Conservation (phyloP, 2,797 vertebrate species). For the Crax fasciolata region DNA sequence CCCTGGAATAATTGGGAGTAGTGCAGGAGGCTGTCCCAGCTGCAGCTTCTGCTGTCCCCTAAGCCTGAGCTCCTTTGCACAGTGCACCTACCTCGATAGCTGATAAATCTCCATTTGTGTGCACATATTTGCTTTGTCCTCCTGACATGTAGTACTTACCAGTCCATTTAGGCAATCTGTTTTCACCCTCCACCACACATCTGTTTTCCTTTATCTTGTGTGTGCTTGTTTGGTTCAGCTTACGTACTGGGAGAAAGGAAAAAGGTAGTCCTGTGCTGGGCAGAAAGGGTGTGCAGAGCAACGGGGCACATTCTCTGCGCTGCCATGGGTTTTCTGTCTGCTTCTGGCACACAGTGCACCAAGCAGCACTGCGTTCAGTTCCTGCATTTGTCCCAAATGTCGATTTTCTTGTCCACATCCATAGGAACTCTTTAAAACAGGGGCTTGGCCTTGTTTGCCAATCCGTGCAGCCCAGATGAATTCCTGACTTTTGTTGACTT, state of each 20-base stretch:
- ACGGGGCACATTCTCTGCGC: fast-evolving
- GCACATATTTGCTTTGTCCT: fast-evolving
- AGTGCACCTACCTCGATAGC: fast-evolving
- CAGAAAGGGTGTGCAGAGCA: not conserved
- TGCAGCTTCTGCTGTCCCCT: not conserved
- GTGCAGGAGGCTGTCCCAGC: not conserved
- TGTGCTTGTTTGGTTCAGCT: not conserved
- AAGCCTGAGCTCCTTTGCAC: not conserved
- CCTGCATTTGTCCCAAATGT: not conserved
- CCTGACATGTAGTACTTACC: fast-evolving
- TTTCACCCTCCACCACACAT: not conserved
- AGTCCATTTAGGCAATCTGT: not conserved
- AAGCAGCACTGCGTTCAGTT: not conserved
- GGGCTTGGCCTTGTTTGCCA: not conserved
- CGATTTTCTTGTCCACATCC: not conserved
- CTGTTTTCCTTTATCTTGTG: not conserved
- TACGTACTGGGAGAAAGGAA: not conserved
- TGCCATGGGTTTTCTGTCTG: not conserved
- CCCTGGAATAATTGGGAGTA: not conserved
- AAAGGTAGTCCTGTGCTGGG: not conserved
- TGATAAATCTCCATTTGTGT: not conserved
- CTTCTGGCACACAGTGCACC: not conserved
- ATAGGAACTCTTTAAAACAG: not conserved
- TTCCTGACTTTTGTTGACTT: not conserved
- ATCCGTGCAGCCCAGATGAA: not conserved